Percentiles rank a stretch among this genome's conserved stretches.
Conservation (phyloP, 2,888 invertebrate genomes). For the Vesta saturnalis region DNA sequence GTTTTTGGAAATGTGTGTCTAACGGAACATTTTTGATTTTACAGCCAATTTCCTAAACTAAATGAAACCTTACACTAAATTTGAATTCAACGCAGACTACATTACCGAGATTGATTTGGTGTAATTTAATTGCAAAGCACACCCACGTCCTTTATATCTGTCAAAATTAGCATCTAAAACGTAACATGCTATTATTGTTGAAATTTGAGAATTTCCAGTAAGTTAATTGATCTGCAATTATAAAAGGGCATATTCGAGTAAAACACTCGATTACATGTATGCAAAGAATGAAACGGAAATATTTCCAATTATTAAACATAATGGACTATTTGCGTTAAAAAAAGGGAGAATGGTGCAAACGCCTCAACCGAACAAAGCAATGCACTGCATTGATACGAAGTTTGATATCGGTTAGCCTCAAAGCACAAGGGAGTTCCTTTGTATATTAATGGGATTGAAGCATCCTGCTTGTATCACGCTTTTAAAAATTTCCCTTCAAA, state of each 20-base stretch:
- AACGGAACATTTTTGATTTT: background rate
- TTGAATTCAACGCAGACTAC: background rate
- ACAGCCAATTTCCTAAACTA: background rate
- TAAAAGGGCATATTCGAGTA: background rate
- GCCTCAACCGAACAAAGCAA: background rate
- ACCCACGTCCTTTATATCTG: background rate
- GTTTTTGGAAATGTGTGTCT: background rate
- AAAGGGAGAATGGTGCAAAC: background rate
- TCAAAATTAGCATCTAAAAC: slow-evolving; percentile 1
- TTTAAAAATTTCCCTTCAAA: background rate
- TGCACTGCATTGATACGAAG: background rate
- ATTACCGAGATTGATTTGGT: slow-evolving; percentile 1
- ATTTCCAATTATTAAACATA: background rate
- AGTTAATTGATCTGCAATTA: background rate
- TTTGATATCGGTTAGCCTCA: background rate
- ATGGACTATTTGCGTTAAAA: background rate
- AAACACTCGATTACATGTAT: background rate
- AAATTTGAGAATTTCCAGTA: slow-evolving; percentile 1
- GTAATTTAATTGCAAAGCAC: slow-evolving; percentile 1
- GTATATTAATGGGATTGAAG: slow-evolving; percentile 1
- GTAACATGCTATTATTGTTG: background rate
- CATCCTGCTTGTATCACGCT: background rate
- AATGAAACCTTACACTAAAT: background rate
- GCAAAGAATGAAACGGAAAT: background rate
- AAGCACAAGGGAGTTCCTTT: background rate